These are phyloP conservation scores for Pantherophis alleghaniensis DNA, from an alignment of 2,797 vertebrate genomes.

Conservation along the genomic window DNA sequence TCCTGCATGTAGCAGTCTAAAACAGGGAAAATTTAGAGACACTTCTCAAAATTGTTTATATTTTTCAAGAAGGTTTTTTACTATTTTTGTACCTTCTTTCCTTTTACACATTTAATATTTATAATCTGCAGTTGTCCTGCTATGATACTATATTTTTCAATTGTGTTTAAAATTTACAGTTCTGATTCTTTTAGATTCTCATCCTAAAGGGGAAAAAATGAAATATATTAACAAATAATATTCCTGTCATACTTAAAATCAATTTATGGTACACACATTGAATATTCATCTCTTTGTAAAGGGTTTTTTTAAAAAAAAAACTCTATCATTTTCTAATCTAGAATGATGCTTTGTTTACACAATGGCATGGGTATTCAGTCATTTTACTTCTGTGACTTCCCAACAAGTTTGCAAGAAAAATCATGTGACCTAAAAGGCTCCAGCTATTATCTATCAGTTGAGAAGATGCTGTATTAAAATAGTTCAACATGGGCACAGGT, in stretches of 20 bases:
- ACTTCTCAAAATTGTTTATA: not conserved
- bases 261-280: not conserved
- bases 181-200: not conserved
- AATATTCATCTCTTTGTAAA: not conserved
- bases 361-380: not conserved
- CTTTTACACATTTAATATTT: not conserved
- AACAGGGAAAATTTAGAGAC: not conserved
- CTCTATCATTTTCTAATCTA: not conserved
- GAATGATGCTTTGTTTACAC: not conserved
- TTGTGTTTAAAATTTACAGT: not conserved
- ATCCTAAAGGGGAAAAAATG: not conserved
- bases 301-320: not conserved
- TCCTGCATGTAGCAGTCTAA: not conserved
- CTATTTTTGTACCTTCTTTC: not conserved
- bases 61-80: not conserved
- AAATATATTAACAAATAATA: not conserved
- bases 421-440: not conserved
- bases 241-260: not conserved
- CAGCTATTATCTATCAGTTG: not conserved
- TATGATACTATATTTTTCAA: not conserved
- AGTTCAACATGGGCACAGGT: not conserved
- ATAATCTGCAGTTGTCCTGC: not conserved
- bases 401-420: not conserved
- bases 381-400: not conserved
- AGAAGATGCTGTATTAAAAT: not conserved